phyloP scores from a whole-genome alignment of 2,888 invertebrate genomes.

The Coleophora deauratella region DNA sequence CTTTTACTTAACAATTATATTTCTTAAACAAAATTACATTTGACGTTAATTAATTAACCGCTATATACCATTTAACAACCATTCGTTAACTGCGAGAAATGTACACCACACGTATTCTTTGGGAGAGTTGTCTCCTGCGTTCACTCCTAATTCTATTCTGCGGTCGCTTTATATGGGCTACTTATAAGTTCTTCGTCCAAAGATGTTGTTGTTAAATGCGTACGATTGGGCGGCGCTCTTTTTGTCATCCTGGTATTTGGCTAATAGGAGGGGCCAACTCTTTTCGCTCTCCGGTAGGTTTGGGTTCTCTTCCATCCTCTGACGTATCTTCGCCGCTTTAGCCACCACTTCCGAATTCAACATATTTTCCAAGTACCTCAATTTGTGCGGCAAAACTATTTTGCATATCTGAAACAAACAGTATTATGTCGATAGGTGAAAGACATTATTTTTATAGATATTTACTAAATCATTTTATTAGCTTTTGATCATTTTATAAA shows the following conservation, averaged over 20 bases:
- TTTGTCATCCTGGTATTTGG: slow-evolving; percentile 44
- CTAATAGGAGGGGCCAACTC: slow-evolving; percentile 51
- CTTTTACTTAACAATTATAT: too few species aligned
- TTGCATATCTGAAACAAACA: slow-evolving; percentile 43
- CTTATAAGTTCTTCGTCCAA: slow-evolving; percentile 1
- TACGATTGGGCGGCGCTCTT: slow-evolving; percentile 22
- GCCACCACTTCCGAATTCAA: slow-evolving; percentile 57
- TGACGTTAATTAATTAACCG: too few species aligned
- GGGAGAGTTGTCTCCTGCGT: too few species aligned
- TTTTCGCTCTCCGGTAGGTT: slow-evolving; percentile 47
- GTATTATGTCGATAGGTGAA: too few species aligned
- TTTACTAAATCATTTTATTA: not conserved
- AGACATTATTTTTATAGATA: too few species aligned
- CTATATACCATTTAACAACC: too few species aligned
- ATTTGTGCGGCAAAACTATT: slow-evolving; percentile 57
- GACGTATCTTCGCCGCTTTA: slow-evolving; percentile 56
- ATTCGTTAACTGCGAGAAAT: too few species aligned
- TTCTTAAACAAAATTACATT: too few species aligned
- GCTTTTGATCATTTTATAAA: too few species aligned
- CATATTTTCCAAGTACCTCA: slow-evolving; percentile 63
- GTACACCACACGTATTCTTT: too few species aligned
- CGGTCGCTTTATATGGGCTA: too few species aligned
- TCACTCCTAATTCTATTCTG: too few species aligned
- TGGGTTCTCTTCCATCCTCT: slow-evolving; percentile 50
- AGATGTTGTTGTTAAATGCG: slow-evolving; percentile 14